Evolutionary conservation across 2,113 vertebrate genomes (phyloP).

Genomic region (Cochlearius cochlearius): DNA sequence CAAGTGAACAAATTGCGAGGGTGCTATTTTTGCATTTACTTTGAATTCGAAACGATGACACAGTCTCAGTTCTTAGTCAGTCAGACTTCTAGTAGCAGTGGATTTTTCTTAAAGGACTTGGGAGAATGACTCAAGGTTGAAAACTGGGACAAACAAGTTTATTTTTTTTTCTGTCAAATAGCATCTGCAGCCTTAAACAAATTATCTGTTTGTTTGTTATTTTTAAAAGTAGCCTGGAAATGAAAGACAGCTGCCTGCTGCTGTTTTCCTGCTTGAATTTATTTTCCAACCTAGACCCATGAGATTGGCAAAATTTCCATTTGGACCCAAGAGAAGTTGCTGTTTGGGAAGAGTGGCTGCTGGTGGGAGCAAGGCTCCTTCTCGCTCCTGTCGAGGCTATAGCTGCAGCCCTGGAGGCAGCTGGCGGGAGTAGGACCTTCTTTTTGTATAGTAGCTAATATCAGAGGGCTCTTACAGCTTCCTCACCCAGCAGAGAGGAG

Average conservation of each 20-base stretch:
- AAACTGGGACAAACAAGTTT: constrained; percentile 12
- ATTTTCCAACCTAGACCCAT: neutral
- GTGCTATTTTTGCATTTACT: constrained; percentile 50
- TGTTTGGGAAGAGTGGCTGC: neutral
- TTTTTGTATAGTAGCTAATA: neutral
- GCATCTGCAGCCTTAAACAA: constrained; percentile 1
- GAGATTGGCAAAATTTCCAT: neutral
- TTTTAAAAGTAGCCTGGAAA: constrained; percentile 13
- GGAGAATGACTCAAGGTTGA: constrained; percentile 31
- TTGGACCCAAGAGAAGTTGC: neutral
- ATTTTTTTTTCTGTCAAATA: neutral
- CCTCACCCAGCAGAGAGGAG: neutral
- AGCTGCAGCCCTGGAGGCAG: neutral
- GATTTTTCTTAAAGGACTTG: constrained; percentile 41
- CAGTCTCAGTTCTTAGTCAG: constrained; percentile 30
- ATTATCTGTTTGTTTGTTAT: neutral
- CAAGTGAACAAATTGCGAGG: neutral
- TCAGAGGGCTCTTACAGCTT: neutral
- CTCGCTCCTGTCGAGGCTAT: rapidly evolving
- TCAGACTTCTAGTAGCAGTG: constrained; percentile 26
- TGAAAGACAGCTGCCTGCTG: constrained; percentile 23
- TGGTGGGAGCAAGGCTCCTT: neutral
- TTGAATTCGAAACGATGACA: constrained; percentile 11
- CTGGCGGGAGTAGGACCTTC: neutral
- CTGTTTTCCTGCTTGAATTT: neutral